These are phyloP conservation scores for Marmota flaviventris DNA, from an alignment of 2,113 vertebrate species.

Conservation along the genomic window DNA sequence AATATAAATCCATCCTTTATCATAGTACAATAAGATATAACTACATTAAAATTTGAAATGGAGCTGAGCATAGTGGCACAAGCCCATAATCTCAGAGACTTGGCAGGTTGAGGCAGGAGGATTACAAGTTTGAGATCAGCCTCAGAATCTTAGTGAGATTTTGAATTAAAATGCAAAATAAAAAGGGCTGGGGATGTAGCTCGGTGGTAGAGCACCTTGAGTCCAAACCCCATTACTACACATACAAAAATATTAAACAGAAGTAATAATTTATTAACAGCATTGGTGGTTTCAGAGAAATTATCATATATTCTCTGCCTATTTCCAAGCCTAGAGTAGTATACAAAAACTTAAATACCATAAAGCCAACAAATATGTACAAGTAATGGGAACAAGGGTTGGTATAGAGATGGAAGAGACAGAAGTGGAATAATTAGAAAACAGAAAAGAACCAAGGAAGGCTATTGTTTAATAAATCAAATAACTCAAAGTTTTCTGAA, in stretches of 20 bases:
- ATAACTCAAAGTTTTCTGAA: slow-evolving; percentile 8
- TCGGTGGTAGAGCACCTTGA: too few relatives aligned
- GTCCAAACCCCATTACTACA: too few relatives aligned
- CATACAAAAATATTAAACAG: not conserved
- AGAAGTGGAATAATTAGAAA: slow-evolving; percentile 1
- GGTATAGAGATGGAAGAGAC: not conserved
- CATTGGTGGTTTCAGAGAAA: slow-evolving; percentile 29
- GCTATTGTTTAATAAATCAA: slow-evolving; percentile 17
- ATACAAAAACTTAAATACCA: slow-evolving; percentile 49
- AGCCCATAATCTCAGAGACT: too few relatives aligned
- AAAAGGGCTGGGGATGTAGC: too few relatives aligned
- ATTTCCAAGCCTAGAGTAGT: slow-evolving; percentile 45
- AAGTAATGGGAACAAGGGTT: slow-evolving; percentile 37
- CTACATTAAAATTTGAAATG: slow-evolving; percentile 2
- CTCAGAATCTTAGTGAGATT: too few relatives aligned
- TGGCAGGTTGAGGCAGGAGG: too few relatives aligned
- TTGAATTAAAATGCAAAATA: too few relatives aligned
- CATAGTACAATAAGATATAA: slow-evolving; percentile 30
- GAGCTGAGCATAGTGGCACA: too few relatives aligned
- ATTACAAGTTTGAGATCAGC: too few relatives aligned
- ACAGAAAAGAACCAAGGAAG: slow-evolving; percentile 24
- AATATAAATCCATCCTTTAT: slow-evolving; percentile 48
- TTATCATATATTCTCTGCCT: not conserved
- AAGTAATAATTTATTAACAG: slow-evolving; percentile 43
- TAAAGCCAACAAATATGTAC: not conserved